These are phyloP conservation scores for Mythimna pallens DNA, from an alignment of 2,888 invertebrate genomes.

Conservation along the genomic window DNA sequence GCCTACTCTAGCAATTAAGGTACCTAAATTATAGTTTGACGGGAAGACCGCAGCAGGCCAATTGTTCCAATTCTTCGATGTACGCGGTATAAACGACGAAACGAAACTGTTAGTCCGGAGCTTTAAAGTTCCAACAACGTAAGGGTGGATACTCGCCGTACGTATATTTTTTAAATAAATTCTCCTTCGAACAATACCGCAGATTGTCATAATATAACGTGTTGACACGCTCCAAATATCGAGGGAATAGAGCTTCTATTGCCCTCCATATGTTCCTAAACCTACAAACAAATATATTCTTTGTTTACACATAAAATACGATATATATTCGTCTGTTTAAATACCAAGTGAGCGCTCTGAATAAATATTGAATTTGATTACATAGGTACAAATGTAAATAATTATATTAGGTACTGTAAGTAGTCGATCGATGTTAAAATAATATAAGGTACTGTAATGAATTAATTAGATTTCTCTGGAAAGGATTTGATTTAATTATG, in stretches of 20 bases:
- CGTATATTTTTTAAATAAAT: too few species aligned
- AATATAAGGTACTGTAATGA: slow-evolving; percentile 1
- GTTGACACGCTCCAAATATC: slow-evolving; percentile 13
- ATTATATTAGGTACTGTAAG: neutral
- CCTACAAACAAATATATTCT: slow-evolving; percentile 12
- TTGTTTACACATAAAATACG: neutral
- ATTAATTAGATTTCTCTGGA: neutral
- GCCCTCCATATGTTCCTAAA: neutral
- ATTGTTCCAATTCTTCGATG: too few species aligned
- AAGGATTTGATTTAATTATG: neutral
- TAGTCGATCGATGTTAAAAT: neutral
- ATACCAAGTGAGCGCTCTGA: slow-evolving; percentile 27
- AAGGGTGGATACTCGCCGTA: too few species aligned
- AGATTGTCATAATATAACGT: neutral
- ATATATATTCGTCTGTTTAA: slow-evolving; percentile 9
- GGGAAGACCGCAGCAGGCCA: too few species aligned
- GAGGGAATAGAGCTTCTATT: slow-evolving; percentile 4
- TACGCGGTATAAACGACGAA: too few species aligned
- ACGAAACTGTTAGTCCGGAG: too few species aligned
- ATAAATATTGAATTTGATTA: slow-evolving; percentile 36
- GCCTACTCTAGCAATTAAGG: too few species aligned
- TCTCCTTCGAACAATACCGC: too few species aligned
- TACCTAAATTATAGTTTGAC: too few species aligned
- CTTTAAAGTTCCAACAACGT: too few species aligned
- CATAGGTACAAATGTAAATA: slow-evolving; percentile 3